Conservation (phyloP, 2,113 vertebrate genomes). For the Promerops cafer region DNA sequence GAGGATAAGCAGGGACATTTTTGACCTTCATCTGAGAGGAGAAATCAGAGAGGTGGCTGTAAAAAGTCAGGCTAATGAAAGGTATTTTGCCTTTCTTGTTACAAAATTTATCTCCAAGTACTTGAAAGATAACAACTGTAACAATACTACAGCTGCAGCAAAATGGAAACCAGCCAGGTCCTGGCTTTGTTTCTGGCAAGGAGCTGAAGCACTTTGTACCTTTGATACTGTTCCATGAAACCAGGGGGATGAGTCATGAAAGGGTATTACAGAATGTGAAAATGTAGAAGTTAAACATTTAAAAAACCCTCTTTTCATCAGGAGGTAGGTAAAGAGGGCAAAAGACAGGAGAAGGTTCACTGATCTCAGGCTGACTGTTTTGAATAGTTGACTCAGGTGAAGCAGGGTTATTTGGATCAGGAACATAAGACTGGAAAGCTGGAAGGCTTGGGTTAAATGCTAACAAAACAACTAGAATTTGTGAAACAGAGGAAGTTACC, state of each 20-base stretch:
- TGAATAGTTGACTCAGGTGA: neutral
- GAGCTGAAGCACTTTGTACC: neutral
- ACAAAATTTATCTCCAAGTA: neutral
- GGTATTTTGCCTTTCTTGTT: neutral
- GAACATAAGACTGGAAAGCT: neutral
- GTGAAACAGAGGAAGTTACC: constrained; percentile 10
- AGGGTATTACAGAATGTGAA: neutral
- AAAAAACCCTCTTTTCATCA: neutral
- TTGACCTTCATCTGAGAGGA: neutral
- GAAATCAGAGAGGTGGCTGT: neutral
- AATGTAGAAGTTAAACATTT: neutral
- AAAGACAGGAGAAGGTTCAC: neutral
- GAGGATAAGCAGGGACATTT: neutral
- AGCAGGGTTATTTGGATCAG: neutral
- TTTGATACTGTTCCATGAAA: neutral
- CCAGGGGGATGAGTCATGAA: neutral
- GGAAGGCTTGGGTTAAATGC: neutral
- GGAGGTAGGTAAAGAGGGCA: neutral
- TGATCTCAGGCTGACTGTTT: neutral
- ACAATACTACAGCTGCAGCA: neutral
- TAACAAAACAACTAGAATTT: constrained; percentile 3
- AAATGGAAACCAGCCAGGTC: neutral
- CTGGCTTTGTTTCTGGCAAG: neutral
- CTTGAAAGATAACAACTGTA: neutral
- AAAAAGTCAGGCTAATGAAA: neutral